Percentiles rank a stretch among this genome's conserved stretches.
Evolutionary conservation across 2,888 invertebrate species (phyloP).

Genomic region (Ennomos quercinarius): DNA sequence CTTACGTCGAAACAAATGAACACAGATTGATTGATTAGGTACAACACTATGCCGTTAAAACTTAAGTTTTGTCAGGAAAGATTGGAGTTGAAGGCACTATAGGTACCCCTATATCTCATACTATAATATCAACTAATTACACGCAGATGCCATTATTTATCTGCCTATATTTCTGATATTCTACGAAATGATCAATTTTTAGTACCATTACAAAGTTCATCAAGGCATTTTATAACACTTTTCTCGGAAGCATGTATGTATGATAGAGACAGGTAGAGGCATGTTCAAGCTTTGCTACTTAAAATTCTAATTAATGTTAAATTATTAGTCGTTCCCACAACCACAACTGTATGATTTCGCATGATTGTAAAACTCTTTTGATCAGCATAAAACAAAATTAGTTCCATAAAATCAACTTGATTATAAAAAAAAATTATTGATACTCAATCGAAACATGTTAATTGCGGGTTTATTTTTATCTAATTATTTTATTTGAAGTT

Average conservation of each 20-base stretch:
- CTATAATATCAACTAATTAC: too few species aligned
- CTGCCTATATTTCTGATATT: too few species aligned
- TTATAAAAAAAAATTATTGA: constrained; percentile 40
- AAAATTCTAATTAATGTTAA: constrained; percentile 55
- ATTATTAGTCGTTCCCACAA: constrained; percentile 37
- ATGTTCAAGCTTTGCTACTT: constrained; percentile 7
- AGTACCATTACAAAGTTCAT: constrained; percentile 3
- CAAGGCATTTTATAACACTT: constrained; percentile 5
- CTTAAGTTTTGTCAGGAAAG: too few species aligned
- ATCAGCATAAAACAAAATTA: constrained; percentile 36
- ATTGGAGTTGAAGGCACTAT: too few species aligned
- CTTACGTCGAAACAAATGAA: too few species aligned
- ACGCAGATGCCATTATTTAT: too few species aligned
- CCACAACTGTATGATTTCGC: constrained; percentile 24
- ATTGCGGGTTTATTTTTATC: constrained; percentile 41
- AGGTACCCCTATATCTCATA: too few species aligned
- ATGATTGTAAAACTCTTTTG: constrained; percentile 39
- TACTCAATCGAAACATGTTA: constrained; percentile 37
- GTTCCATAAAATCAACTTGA: constrained; percentile 35
- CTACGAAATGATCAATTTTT: not conserved
- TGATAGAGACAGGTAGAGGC: constrained; percentile 2
- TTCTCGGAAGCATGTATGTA: constrained; percentile 14
- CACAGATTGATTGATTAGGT: too few species aligned
- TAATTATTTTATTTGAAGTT: constrained; percentile 29
- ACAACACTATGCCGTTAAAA: too few species aligned